Conservation (phyloP, 2,888 invertebrate species). For the Punctoribates punctum region DNA sequence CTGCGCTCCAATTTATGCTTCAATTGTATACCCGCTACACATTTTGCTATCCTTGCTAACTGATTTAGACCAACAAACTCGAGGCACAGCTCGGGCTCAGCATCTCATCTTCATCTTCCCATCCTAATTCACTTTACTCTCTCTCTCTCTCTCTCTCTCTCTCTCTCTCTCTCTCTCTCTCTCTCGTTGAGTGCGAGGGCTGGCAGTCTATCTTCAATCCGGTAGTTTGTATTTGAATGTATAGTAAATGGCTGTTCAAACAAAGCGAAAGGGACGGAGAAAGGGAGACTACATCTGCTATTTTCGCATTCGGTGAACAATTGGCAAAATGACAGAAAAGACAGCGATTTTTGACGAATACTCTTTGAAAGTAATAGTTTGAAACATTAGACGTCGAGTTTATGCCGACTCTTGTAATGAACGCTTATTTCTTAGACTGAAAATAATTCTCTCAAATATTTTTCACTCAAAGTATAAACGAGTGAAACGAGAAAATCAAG, state of each 20-base stretch:
- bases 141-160: conserved; percentile 2
- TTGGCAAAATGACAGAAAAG: conserved; percentile 22
- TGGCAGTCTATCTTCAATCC: conserved; percentile 3
- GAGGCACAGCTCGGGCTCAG: neutral
- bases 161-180: no score
- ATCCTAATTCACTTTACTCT: neutral
- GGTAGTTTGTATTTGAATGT: neutral
- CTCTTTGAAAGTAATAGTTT: neutral
- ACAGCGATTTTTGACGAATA: neutral
- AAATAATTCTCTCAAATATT: conserved; percentile 1
- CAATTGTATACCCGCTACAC: neutral
- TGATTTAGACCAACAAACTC: conserved; percentile 8
- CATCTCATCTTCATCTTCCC: neutral
- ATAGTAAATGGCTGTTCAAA: neutral
- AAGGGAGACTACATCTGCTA: conserved; percentile 10
- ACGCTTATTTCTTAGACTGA: neutral
- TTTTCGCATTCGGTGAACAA: conserved; percentile 26
- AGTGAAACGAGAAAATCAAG: neutral
- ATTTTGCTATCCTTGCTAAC: no score
- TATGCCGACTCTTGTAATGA: neutral
- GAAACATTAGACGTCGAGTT: conserved; percentile 21
- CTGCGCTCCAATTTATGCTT: conserved; percentile 28
- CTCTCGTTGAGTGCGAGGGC: no score
- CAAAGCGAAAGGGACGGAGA: neutral
- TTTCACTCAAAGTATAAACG: neutral